Percentiles rank a stretch among this genome's conserved stretches.
phyloP scores from a whole-genome alignment of 2,113 vertebrate genomes.

The Probosciger aterrimus region DNA sequence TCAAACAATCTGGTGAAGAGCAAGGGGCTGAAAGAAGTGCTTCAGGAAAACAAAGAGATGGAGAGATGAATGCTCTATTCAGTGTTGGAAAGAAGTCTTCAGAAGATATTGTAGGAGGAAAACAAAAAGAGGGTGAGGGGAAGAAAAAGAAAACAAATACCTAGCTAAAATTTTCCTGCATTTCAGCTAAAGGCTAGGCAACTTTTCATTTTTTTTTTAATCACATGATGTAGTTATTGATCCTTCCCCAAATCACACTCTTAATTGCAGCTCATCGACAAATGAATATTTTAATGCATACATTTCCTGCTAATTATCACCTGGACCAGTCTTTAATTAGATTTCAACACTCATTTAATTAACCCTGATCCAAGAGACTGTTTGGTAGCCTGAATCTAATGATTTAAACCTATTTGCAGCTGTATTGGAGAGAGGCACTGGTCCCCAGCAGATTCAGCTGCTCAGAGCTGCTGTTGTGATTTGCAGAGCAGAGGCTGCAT shows the following conservation, averaged over 20 bases:
- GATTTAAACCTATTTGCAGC: constrained; percentile 53
- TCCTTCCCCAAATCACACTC: constrained; percentile 64
- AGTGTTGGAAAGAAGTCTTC: neutral
- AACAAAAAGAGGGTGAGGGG: neutral
- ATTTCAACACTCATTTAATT: constrained; percentile 74
- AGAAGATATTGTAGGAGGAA: neutral
- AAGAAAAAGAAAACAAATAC: neutral
- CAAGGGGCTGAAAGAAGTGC: constrained; percentile 16
- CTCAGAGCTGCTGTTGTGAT: neutral
- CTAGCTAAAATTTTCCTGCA: neutral
- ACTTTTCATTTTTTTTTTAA: constrained; percentile 37
- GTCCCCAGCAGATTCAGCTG: neutral
- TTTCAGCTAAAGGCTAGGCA: constrained; percentile 3
- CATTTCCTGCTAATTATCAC: constrained; percentile 75
- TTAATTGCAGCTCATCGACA: constrained; percentile 74
- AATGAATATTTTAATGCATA: constrained; percentile 76
- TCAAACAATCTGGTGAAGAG: constrained; percentile 25
- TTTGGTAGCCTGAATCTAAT: constrained; percentile 65
- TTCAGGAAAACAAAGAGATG: constrained; percentile 50
- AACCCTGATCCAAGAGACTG: constrained; percentile 66
- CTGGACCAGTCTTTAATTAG: constrained; percentile 70
- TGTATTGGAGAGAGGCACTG: neutral
- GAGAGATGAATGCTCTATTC: neutral
- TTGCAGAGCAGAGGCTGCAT: neutral
- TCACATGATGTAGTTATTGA: constrained; percentile 59